Evolutionary conservation across 2,113 vertebrate genomes (phyloP).

Genomic region (Carassius carassius): DNA sequence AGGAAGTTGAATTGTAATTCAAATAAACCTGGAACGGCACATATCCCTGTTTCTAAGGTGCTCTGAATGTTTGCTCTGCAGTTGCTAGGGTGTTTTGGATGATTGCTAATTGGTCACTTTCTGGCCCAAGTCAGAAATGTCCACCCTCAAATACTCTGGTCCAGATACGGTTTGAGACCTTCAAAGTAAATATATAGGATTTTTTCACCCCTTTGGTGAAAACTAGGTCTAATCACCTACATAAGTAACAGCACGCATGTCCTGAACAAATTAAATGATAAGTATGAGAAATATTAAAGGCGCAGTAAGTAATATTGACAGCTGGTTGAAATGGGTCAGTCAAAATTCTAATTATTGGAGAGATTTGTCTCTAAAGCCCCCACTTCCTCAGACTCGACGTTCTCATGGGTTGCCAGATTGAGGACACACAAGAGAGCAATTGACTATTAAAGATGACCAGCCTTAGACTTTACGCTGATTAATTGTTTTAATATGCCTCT

Average conservation of each 20-base stretch:
- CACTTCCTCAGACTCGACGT: too few relatives aligned
- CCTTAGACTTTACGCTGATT: too few relatives aligned
- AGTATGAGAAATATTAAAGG: neutral
- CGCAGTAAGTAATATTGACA: too few relatives aligned
- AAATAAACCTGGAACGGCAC: neutral
- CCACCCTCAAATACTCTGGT: neutral
- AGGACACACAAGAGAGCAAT: too few relatives aligned
- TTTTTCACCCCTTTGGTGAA: neutral
- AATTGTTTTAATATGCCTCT: too few relatives aligned
- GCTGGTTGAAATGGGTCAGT: too few relatives aligned
- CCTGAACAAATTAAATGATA: neutral
- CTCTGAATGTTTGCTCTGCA: neutral
- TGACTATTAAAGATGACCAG: too few relatives aligned
- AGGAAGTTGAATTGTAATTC: neutral
- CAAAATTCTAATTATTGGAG: too few relatives aligned
- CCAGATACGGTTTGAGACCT: neutral
- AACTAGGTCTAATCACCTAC: neutral
- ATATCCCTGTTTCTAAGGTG: neutral
- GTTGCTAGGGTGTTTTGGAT: neutral
- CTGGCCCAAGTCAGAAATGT: neutral
- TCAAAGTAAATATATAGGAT: neutral
- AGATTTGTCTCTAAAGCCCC: too few relatives aligned
- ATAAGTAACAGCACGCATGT: neutral
- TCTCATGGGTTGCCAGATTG: too few relatives aligned
- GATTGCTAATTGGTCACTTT: neutral